Evolutionary conservation across 2,113 vertebrate species (phyloP).

Genomic region (Poeciliopsis turrubarensis): DNA sequence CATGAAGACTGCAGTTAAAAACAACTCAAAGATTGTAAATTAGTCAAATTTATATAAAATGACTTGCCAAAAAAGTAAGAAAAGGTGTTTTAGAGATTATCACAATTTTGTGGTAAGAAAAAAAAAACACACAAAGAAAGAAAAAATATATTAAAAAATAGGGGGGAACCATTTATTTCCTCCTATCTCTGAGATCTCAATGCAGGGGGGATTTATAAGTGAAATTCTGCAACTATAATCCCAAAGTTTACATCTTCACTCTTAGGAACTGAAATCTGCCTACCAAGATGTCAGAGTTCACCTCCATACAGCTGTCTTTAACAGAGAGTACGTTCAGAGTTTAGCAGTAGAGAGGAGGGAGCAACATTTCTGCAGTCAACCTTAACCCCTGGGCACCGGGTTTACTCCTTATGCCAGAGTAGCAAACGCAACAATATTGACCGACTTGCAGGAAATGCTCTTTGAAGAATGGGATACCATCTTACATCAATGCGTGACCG

Average conservation of each 20-base stretch:
- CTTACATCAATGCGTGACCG: background rate
- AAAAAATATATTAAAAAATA: background rate
- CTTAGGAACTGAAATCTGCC: background rate
- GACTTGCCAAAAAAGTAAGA: background rate
- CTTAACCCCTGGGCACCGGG: background rate
- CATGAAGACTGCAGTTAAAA: background rate
- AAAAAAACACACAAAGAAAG: no score
- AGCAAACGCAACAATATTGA: background rate
- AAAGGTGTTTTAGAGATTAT: background rate
- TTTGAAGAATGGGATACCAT: background rate
- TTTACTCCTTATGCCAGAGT: background rate
- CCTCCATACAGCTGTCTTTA: background rate
- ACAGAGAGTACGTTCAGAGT: background rate
- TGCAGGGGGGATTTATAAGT: background rate
- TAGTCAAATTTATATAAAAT: background rate
- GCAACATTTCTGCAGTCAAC: background rate
- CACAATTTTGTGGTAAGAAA: background rate
- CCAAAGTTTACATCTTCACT: background rate
- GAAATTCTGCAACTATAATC: background rate
- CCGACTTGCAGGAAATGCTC: background rate
- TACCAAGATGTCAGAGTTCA: background rate
- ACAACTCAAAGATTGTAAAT: background rate
- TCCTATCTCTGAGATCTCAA: background rate
- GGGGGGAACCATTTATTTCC: background rate
- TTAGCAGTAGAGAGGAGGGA: background rate